Evolutionary conservation across 2,113 vertebrate genomes (phyloP).

Genomic region (Lontra canadensis): DNA sequence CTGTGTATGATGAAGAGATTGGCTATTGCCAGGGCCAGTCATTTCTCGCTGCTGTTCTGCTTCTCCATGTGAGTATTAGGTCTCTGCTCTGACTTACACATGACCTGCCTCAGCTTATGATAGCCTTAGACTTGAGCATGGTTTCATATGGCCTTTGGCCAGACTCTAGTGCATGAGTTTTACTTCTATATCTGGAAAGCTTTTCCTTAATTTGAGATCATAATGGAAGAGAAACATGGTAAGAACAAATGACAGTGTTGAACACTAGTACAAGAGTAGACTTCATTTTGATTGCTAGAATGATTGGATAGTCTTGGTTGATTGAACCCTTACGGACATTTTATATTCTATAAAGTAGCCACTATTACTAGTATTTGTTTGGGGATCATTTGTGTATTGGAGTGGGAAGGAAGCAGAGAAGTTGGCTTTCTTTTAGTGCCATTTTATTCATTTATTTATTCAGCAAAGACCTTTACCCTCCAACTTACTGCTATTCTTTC

Average conservation of each 20-base stretch:
- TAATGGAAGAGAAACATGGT: neutral
- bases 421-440: neutral
- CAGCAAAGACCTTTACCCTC: neutral
- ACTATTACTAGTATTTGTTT: constrained; percentile 6
- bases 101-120: neutral
- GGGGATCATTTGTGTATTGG: neutral
- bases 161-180: neutral
- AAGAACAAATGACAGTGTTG: neutral
- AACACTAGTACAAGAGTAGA: neutral
- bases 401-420: neutral
- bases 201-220: neutral
- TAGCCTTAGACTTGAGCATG: neutral
- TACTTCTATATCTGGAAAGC: neutral
- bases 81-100: neutral
- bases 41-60: constrained; percentile 97
- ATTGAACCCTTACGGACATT: neutral
- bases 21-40: constrained; percentile 99
- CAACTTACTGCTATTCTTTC: neutral
- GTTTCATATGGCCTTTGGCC: neutral
- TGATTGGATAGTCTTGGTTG: neutral
- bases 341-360: neutral
- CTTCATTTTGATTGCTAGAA: constrained; percentile 19
- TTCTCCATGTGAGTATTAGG: constrained; percentile 93
- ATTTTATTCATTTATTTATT: neutral
- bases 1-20: constrained; percentile 98